Evolutionary conservation across 2,888 invertebrate species (phyloP), one percentile per base, ranked within the genome.

Genomic region (Glomeris marginata): DNA sequence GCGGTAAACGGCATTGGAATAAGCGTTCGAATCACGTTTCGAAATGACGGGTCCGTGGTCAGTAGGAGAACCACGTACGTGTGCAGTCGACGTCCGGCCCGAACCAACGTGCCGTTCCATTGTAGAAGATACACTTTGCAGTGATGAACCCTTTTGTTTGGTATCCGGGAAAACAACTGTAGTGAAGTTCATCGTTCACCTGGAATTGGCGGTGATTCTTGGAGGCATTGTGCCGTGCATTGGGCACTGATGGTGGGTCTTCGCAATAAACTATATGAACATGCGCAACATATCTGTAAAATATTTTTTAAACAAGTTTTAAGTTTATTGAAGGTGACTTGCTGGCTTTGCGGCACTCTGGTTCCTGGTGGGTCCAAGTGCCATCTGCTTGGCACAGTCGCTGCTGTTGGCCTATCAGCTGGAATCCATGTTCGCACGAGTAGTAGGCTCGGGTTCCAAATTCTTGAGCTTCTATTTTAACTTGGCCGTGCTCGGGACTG

Each of bases 21-120:
- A 8, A 16, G 16, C 40, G 18, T 18, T 18, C 40, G 16, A 18
- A 18, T 1, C 34, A 21, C 20, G 35, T 42, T 33, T 42, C 8
- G 28, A 28, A 28, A 28, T 28, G 28, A 28, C 28, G 28, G 28
- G 28, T 28, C 28, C 28, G 28, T 8, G 3, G 28, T 28, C 28
- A 28, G 28, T 28, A 28, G 28, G 8, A 10, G 41, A 50, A 1
- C 28, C 54, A 75, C 77, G 80, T 71, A 82, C 94, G 90, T 75
- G 88, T 86, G 66, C 97, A 98, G 53, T 83, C 81, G 60, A 98
- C 84, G 61, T 94, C 90, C 1, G 95, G 95, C 1, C 97, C 97
- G 62, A 87, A 92, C 97, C 97, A 98, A 57, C 85, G 84, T 1
- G 94, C 92, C 1, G 71, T 70, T 1, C 76, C 80, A 58, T 90